These are phyloP conservation scores for Tachysurus vachellii DNA, from an alignment of 2,113 vertebrate genomes.

Conservation along the genomic window DNA sequence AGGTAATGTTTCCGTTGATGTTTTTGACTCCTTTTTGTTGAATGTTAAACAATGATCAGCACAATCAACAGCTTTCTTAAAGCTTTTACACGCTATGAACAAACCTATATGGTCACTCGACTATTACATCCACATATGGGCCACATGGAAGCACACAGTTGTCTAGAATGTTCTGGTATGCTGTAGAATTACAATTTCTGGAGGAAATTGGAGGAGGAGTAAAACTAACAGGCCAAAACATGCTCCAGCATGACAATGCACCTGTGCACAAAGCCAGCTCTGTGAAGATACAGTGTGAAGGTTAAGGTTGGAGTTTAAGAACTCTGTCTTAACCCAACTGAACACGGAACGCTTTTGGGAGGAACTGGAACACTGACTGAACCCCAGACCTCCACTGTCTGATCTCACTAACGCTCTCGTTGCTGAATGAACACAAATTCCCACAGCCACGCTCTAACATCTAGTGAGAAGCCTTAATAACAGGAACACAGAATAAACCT, in stretches of 20 bases:
- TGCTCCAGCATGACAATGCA: neutral
- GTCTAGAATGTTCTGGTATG: neutral
- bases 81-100: neutral
- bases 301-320: neutral
- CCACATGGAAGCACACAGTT: neutral
- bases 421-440: neutral
- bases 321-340: neutral
- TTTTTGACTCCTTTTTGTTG: neutral
- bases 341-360: neutral
- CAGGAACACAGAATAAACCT: neutral
- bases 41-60: neutral
- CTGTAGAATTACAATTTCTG: neutral
- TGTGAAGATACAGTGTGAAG: neutral
- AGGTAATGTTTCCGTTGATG: neutral
- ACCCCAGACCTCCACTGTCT: neutral
- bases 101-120: neutral
- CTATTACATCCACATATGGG: neutral
- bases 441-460: neutral
- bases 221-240: neutral
- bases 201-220: neutral
- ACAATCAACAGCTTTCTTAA: neutral
- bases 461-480: neutral
- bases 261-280: neutral
- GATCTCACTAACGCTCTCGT: neutral
- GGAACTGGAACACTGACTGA: neutral